Evolutionary conservation across 2,113 vertebrate genomes (phyloP), one percentile per base, ranked within the genome.

Genomic region (Ciconia maguari): DNA sequence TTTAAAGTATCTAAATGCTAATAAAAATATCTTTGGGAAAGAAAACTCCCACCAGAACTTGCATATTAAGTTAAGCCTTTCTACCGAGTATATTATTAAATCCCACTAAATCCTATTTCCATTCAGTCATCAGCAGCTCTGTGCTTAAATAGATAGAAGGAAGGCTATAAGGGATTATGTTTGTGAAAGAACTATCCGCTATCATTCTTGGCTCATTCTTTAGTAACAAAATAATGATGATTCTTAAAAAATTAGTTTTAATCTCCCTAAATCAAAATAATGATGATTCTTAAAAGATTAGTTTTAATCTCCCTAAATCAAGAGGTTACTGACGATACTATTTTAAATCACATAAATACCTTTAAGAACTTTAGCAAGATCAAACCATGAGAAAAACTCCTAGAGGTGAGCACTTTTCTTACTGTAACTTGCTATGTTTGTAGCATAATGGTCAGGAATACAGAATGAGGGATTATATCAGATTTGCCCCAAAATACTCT

Each of bases 61-160:
- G 84, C 83, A 83, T 79, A 93, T 87, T 93, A 92, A 97, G 36
- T 92, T 95, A 74, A 96, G 76, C 54, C 76, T 95, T 97, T 93
- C 96, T 89, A 93, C 64, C 38, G 41, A 98, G 97, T 97, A 72
- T 95, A 94, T 96, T 84, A 92, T 60, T 94, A 97, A 97, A 97
- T 96, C 93, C 87, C 41, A 64, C 66, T 94, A 95, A 97, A 97
- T 94, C 92, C 87, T 94, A 74, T 96, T 96, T 95, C 84, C 69
- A 82, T 76, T 96, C 91, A 96, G 65, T 91, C 86, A 94, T 38
- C 77, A 92, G 80, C 79, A 96, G 87, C 42, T 95, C 76, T 92
- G n/a, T 93, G 80, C 48, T 89, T 72, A 96, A 90, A 96, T 6
- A 86, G 44, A 87, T 20, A 89, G 44, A 79, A 88, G 88, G 87